These are phyloP conservation scores for Tetraneura akinire DNA, from an alignment of 1,140 invertebrate species.

Conservation along the genomic window DNA sequence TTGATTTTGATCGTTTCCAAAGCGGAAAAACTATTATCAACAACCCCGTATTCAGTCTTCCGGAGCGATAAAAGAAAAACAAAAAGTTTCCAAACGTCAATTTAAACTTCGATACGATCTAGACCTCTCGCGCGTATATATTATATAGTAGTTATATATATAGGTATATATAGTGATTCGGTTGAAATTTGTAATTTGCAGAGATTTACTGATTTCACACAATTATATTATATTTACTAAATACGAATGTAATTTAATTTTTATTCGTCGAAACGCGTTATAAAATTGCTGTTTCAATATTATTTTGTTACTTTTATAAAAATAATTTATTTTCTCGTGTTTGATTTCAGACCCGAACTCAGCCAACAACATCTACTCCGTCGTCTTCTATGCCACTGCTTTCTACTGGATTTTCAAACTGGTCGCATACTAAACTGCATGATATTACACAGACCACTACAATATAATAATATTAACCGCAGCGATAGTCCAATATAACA, in stretches of 20 bases:
- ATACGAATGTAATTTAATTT: background rate
- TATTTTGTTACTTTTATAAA: too few relatives aligned
- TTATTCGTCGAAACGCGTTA: too few relatives aligned
- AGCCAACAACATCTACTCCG: background rate
- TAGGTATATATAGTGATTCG: too few relatives aligned
- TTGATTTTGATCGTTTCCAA: conserved; percentile 2
- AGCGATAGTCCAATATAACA: background rate
- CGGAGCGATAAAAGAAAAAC: conserved; percentile 14
- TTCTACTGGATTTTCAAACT: conserved; percentile 40
- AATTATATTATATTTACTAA: background rate
- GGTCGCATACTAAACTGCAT: background rate
- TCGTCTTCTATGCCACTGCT: background rate
- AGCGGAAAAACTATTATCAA: conserved; percentile 5
- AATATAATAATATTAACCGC: background rate
- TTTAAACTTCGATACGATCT: conserved; percentile 33
- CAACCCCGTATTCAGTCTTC: background rate
- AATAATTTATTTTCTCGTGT: background rate
- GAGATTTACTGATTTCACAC: background rate
- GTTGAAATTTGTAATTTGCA: background rate
- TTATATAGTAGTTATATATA: too few relatives aligned
- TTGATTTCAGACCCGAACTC: conserved; percentile 41
- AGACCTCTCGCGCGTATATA: too few relatives aligned
- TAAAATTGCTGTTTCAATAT: background rate
- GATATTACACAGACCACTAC: background rate
- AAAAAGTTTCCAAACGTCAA: conserved; percentile 27